Evolutionary conservation across 2,888 invertebrate species (phyloP), one percentile per base, ranked within the genome.

Genomic region (Heliconius erato): DNA sequence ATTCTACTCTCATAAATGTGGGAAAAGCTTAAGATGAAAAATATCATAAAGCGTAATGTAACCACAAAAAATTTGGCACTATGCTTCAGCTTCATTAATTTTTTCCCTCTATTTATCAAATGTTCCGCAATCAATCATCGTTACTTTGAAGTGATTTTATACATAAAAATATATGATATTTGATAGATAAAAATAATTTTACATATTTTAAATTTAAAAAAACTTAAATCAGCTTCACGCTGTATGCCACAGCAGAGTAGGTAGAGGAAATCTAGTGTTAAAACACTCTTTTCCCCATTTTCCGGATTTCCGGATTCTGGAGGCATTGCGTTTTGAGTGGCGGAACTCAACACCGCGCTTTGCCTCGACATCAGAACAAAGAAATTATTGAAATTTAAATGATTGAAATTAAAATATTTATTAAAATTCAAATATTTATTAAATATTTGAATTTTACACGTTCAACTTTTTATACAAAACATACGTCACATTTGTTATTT

Each of bases 21-120:
- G 74, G 19, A 54, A 54, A 32, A 23, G 19, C 49, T 26, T 74
- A 32, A 32, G 3, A 74, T 59, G 59, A 63, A 76, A 59, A 63
- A 63, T n/a, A 23, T 40, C 26, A 76, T 35, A 35, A 63, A 59
- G 0, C 23, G 7, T 35, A 59, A 76, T 23, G 35, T 76, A 63
- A n/a, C n/a, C 26, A 16, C 59, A 76, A 80, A 68, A 79, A 80
- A 67, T 54, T 65, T 74, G 74, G 67, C 80, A 80, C 80, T 74
- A 35, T 26, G 67, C 54, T 80, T 26, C 19, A 74, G 74, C 54
- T 74, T 67, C 68, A 80, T 80, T 74, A 72, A 72, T 74, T 80
- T 74, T n/a, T 80, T 68, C 79, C 54, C 54, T 74, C 67, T 80
- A 80, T 74, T 80, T 68, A 67, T 80, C 68, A 74, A 80, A 80